Evolutionary conservation across 2,797 vertebrate genomes (phyloP), one percentile per base, ranked within the genome.

Genomic region (Enoplosus armatus): DNA sequence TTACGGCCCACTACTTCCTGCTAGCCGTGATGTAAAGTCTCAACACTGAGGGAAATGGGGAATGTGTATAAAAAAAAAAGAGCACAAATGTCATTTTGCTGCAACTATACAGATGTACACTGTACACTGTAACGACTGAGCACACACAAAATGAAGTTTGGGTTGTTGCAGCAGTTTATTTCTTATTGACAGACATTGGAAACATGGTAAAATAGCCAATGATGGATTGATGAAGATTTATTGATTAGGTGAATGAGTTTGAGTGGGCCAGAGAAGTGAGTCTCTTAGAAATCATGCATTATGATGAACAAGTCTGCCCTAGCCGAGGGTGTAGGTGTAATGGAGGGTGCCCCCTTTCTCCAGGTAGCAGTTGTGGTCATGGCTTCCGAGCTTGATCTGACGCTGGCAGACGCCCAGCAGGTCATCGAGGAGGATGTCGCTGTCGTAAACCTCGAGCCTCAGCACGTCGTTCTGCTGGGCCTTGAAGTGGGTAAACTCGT

Each of bases 401-500:
- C 82, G 73, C 78, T 87, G 35, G 41, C 93, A 94, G 24, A 78
- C 73, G 16, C 91, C 93, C 54, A 94, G 4, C 24, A 54, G 39
- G 73, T 94, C 91, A 29, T 94, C 90, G 0, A 66, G 79, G 16
- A 75, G 0, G 0, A 81, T 0, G 64, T 94, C 92, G 0, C 24
- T 48, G 80, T 94, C 93, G 4, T 70, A 51, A 41, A 94, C 89
- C 74, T 93, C 88, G 1, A 94, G 71, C 41, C 14, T 85, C 73
- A 94, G 72, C 0, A 56, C 3, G 0, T 92, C 29, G 0, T 72
- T 64, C 29, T 64, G 5, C 18, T 54, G 7, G n/a, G 87, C 89
- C 0, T 45, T 45, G 37, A 77, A 80, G 79, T 79, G 27, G 54
- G 6, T 0, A 24, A 92, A 94, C 50, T 90, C 77, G 53, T 90